Evolutionary conservation across 53 echinoderm and acorn worm species (phyloP).

Genomic region (Mesocentrotus franciscanus): DNA sequence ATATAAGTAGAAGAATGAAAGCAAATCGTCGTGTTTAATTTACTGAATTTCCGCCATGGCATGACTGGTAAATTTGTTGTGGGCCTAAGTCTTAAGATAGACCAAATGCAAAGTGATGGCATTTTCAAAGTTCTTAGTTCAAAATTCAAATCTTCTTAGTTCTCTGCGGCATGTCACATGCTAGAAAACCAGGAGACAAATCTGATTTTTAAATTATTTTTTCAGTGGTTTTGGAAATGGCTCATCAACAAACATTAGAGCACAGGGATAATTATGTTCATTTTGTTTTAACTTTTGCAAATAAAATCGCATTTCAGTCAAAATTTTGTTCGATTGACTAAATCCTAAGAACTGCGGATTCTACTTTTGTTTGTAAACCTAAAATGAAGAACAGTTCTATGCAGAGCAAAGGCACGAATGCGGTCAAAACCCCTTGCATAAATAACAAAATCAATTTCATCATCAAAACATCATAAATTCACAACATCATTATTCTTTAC

Average conservation of each 20-base stretch:
- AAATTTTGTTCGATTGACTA: background rate
- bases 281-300: background rate
- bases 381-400: background rate
- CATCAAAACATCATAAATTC: background rate
- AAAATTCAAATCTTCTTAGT: too few species aligned
- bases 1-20: background rate
- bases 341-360: background rate
- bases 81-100: background rate
- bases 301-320: background rate
- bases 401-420: slow-evolving; percentile 23
- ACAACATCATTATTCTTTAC: background rate
- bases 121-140: background rate
- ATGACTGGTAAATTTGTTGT: background rate
- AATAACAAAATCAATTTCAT: slow-evolving; percentile 1
- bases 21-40: background rate
- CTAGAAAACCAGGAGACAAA: background rate
- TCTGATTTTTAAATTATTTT: background rate
- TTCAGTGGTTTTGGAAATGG: background rate
- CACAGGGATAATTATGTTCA: background rate
- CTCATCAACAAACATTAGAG: background rate
- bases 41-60: background rate
- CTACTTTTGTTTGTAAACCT: background rate
- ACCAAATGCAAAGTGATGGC: background rate
- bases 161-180: background rate
- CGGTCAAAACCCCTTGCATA: slow-evolving; percentile 48